phyloP scores from a whole-genome alignment of 2,888 invertebrate species.

The Epinotia bilunana region DNA sequence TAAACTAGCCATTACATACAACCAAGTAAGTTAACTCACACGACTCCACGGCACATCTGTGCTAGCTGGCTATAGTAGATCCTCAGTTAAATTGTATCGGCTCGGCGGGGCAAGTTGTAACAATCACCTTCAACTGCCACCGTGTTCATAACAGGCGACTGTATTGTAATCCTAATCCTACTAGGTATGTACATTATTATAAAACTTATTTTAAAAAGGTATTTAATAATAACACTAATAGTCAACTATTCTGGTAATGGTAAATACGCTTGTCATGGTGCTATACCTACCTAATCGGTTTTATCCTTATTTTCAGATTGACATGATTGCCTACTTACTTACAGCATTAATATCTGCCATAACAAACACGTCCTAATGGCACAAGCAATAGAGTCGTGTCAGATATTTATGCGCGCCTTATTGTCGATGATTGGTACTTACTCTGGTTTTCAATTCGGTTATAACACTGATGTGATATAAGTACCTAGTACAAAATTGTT shows the following conservation, averaged over 20 bases:
- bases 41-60: constrained; percentile 39
- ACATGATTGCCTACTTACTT: no score
- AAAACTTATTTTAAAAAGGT: not conserved
- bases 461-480: no score
- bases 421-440: no score
- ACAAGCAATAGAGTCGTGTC: no score
- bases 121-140: constrained; percentile 40
- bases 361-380: no score
- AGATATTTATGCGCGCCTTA: no score
- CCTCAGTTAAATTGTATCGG: constrained; percentile 63
- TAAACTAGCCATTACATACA: not conserved
- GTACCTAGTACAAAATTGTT: not conserved
- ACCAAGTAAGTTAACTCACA: constrained; percentile 8
- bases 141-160: constrained; percentile 35
- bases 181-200: not conserved
- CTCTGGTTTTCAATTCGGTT: no score
- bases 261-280: not conserved
- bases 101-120: constrained; percentile 56
- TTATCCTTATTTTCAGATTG: no score
- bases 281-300: no score
- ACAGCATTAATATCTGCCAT: no score
- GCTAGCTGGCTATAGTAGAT: constrained; percentile 53
- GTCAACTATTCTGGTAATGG: no score
- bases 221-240: no score
- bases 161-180: not conserved